Base-by-base conservation (phyloP, 2,888 invertebrate genomes). In the Tipula unca region DNA sequence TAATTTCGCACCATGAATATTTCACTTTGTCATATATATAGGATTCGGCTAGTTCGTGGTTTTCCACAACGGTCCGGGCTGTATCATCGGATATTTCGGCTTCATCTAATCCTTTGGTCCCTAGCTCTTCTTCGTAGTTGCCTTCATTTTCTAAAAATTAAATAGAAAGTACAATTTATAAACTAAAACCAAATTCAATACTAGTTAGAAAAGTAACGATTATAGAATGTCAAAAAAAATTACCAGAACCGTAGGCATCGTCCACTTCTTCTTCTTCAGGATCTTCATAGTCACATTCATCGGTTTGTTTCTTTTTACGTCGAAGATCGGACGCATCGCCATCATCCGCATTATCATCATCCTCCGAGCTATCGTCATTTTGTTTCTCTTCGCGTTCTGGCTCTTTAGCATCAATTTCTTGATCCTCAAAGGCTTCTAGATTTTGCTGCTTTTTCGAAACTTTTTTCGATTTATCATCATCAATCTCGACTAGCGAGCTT, bases 1-100 rank as follows among this genome's bases (percentile, higher is more conserved):
- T 95, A 3, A 98, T 90, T 89, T 95, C 94, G 89, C 97, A 98
- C 98, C 98, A 99, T 85, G 93, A 91, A 88, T 95, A 92, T n/a
- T 94, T 91, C 86, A 94, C 93, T 0, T 92, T 93, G 89, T 99
- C 98, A 89, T 94, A 97, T 0, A 91, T 92, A 89, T 97, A 98
- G 48, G 91, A 91, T 85, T 89, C 91, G 13, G 90, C 90, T 88
- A 89, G 88, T 84, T 89, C 87, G 86, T 90, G 90, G 17, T 39
- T 29, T 3, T 87, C 87, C 0, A 89, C 87, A 88, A 92, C 87
- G 87, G 89, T 87, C 5, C 88, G 88, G 6, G 88, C 88, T 14
- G 87, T 86, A 85, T 90, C 87, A 87, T 91, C 91, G 0, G 89
- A 90, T 87, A 88, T 87, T 85, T 87, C 86, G 20, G 86, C 85